Conservation (phyloP, 2,797 vertebrate genomes). For the Australoheros facetus region DNA sequence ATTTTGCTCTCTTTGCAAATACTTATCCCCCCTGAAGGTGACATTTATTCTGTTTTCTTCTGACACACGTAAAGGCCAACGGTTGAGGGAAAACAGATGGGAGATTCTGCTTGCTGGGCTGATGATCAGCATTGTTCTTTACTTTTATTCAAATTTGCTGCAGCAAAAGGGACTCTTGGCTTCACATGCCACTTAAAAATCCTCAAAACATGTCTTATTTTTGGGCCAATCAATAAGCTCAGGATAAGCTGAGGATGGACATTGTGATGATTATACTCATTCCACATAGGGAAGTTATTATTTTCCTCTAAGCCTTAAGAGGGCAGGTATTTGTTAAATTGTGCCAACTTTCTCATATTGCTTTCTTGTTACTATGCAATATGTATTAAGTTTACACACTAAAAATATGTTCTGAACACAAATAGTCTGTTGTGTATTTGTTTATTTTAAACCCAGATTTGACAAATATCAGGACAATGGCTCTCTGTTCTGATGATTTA, state of each 20-base stretch:
- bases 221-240: not conserved
- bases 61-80: slow-evolving; percentile 37
- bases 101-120: not conserved
- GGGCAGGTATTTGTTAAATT: not conserved
- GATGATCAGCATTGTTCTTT: not conserved
- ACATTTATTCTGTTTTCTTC: slow-evolving; percentile 52
- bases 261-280: not conserved
- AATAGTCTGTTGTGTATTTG: not conserved
- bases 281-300: not conserved
- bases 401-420: not conserved
- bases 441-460: not conserved
- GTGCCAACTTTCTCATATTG: not conserved
- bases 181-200: not conserved
- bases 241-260: not conserved
- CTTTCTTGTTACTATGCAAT: not conserved
- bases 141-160: not conserved
- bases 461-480: not conserved
- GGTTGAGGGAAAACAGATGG: slow-evolving; percentile 24
- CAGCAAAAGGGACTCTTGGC: not conserved
- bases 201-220: not conserved
- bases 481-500: not conserved
- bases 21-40: slow-evolving; percentile 44
- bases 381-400: not conserved
- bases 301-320: not conserved
- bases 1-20: slow-evolving; percentile 46